A percentile compares a stretch with the other conserved stretches of the same genome.
Evolutionary conservation across 2,113 vertebrate species (phyloP).

Genomic region (Tamias sibiricus): DNA sequence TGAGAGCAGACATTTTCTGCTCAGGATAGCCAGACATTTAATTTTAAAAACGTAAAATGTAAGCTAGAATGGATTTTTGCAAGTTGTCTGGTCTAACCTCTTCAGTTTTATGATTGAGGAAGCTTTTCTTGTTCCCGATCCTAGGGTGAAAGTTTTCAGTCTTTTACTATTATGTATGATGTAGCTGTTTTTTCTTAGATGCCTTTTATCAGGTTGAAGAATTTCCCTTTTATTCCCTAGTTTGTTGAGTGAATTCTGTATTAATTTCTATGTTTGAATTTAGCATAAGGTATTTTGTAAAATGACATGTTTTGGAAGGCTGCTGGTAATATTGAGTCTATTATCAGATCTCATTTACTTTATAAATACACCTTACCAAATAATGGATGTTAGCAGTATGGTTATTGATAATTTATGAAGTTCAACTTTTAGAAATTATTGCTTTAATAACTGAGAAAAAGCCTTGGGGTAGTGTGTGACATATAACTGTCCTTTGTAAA

Average conservation of each 20-base stretch:
- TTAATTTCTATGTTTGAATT: background rate
- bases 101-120: background rate
- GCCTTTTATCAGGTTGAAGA: no score
- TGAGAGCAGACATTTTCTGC: background rate
- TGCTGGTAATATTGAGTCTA: background rate
- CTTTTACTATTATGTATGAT: background rate
- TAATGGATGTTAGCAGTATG: background rate
- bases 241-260: background rate
- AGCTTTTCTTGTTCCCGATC: background rate
- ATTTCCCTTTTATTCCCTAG: no score
- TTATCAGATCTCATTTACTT: background rate
- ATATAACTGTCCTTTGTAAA: background rate
- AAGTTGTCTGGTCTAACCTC: background rate
- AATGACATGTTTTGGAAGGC: background rate
- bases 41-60: background rate
- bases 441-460: conserved; percentile 18
- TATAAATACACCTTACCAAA: background rate
- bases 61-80: background rate
- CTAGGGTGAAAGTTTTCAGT: background rate
- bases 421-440: conserved; percentile 5
- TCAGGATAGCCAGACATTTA: background rate
- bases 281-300: background rate
- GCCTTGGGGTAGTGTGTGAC: background rate
- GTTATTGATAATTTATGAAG: background rate
- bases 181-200: background rate